Evolutionary conservation across 2,888 invertebrate species (phyloP).

Genomic region (Fragum fragum): DNA sequence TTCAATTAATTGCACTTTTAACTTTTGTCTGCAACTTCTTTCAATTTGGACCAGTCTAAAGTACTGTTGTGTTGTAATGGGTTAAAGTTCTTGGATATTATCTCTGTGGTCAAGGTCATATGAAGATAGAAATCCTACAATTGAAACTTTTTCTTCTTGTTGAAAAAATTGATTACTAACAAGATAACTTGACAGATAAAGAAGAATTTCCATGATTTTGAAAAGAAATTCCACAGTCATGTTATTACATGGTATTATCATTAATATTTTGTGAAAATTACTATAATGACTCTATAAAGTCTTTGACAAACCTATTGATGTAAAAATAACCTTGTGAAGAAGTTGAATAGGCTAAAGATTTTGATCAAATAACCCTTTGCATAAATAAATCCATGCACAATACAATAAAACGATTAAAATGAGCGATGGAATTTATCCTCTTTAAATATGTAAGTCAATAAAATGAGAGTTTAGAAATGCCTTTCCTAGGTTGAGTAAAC

Average conservation of each 20-base stretch:
- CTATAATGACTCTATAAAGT: conserved; percentile 11
- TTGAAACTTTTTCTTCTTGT: too few species aligned
- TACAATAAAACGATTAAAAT: conserved; percentile 1
- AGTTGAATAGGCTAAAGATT: conserved; percentile 8
- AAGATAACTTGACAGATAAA: too few species aligned
- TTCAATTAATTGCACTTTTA: too few species aligned
- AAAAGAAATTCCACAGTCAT: conserved; percentile 1
- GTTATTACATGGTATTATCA: conserved; percentile 9
- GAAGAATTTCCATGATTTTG: background rate
- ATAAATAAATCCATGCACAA: background rate
- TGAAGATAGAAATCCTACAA: too few species aligned
- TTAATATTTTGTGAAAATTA: conserved; percentile 20
- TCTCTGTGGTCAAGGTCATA: too few species aligned
- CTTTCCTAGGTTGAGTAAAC: background rate
- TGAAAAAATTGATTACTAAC: too few species aligned
- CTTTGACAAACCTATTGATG: background rate
- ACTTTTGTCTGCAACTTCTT: too few species aligned
- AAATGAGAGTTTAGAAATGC: background rate
- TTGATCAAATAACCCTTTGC: background rate
- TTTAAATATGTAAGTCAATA: background rate
- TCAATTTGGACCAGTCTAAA: too few species aligned
- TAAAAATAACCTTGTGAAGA: conserved; percentile 1
- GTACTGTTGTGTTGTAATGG: too few species aligned
- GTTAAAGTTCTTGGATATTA: too few species aligned
- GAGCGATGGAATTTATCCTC: background rate